Percentiles rank a stretch among this genome's conserved stretches.
Evolutionary conservation across 1,140 invertebrate genomes (phyloP).

Genomic region (Drosophila takahashii): DNA sequence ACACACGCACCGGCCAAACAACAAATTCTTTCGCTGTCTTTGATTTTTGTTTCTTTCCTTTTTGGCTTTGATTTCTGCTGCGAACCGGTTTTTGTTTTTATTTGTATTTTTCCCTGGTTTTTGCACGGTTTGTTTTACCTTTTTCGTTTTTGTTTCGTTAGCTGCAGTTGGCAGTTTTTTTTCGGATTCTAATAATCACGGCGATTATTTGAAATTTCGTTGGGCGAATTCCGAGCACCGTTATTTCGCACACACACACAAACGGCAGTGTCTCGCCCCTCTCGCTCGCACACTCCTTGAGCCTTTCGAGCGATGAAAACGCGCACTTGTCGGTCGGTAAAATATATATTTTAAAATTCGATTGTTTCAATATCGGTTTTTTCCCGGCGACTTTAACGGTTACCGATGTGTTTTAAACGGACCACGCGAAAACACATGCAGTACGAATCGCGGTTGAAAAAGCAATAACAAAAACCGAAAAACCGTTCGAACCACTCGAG

Average conservation of each 20-base stretch:
- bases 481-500: too few relatives aligned
- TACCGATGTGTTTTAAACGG: constrained; percentile 7
- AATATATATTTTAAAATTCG: constrained; percentile 1
- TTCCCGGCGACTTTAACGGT: constrained; percentile 14
- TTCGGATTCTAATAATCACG: constrained; percentile 15
- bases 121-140: constrained; percentile 50
- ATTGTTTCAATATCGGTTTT: not conserved
- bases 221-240: constrained; percentile 27
- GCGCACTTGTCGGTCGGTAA: constrained; percentile 2
- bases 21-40: constrained; percentile 77
- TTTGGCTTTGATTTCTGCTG: constrained; percentile 49
- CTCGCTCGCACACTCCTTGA: constrained; percentile 19
- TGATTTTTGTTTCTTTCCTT: constrained; percentile 53
- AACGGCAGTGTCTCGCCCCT: not conserved
- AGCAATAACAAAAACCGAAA: constrained; percentile 5
- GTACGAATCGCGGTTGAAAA: constrained; percentile 9
- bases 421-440: constrained; percentile 6
- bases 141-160: constrained; percentile 27
- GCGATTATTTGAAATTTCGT: constrained; percentile 8
- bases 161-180: constrained; percentile 31
- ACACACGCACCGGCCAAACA: constrained; percentile 55
- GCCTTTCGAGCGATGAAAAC: not conserved
- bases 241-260: constrained; percentile 26
- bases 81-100: constrained; percentile 66
- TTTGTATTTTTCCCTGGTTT: constrained; percentile 45